Conservation (phyloP, 1,140 invertebrate genomes). For the Teleogryllus occipitalis region DNA sequence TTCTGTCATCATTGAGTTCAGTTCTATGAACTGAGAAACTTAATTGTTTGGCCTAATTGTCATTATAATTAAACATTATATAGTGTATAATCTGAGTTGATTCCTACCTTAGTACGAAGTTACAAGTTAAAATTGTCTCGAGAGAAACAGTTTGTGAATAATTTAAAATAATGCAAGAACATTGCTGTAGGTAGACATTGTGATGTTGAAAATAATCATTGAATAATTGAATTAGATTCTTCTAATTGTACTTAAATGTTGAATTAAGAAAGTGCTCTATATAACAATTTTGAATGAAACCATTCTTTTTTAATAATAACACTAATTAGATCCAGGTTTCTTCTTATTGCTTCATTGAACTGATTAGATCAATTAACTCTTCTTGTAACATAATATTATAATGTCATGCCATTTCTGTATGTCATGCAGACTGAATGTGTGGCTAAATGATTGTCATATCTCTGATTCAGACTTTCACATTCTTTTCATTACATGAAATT, state of each 20-base stretch:
- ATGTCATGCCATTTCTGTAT: slow-evolving; percentile 4
- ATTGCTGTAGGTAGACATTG: slow-evolving; percentile 11
- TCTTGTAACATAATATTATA: slow-evolving; percentile 2
- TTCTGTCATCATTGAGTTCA: slow-evolving; percentile 17
- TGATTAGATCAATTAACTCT: slow-evolving; percentile 1
- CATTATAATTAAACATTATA: slow-evolving; percentile 13
- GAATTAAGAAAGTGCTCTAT: slow-evolving; percentile 15
- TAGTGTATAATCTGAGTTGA: slow-evolving; percentile 6
- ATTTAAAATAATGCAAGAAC: not conserved
- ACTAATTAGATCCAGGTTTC: slow-evolving; percentile 16
- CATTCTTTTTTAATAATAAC: slow-evolving; percentile 21
- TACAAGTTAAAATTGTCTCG: slow-evolving; percentile 2
- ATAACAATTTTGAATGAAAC: slow-evolving; percentile 21
- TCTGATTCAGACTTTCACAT: not conserved
- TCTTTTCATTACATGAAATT: not conserved
- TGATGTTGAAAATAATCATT: slow-evolving; percentile 15
- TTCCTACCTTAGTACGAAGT: slow-evolving; percentile 12
- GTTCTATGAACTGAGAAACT: slow-evolving; percentile 22
- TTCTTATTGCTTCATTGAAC: slow-evolving; percentile 14
- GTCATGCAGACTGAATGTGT: not conserved
- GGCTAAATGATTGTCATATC: not conserved
- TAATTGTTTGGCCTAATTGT: slow-evolving; percentile 23
- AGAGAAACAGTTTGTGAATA: slow-evolving; percentile 15
- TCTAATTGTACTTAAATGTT: slow-evolving; percentile 22
- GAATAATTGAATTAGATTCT: slow-evolving; percentile 15